Evolutionary conservation across 2,888 invertebrate genomes (phyloP).

Genomic region (Aporophyla lueneburgensis): DNA sequence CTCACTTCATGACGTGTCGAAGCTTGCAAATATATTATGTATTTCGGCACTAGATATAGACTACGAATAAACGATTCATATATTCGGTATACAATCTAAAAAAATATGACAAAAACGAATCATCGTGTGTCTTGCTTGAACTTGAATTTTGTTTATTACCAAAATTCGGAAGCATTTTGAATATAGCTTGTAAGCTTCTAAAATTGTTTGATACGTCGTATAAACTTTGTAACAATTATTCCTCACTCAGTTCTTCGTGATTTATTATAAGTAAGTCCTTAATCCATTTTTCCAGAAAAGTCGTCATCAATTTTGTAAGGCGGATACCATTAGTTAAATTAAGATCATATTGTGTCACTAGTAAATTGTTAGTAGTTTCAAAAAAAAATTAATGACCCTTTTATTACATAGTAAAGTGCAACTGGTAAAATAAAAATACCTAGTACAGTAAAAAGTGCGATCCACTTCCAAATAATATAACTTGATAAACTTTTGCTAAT

Average conservation of each 20-base stretch:
- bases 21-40: background rate
- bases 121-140: too few species aligned
- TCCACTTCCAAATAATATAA: constrained; percentile 15
- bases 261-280: too few species aligned
- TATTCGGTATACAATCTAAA: background rate
- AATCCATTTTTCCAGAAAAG: too few species aligned
- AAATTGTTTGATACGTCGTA: too few species aligned
- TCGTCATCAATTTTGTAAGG: background rate
- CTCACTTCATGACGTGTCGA: background rate
- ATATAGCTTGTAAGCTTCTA: too few species aligned
- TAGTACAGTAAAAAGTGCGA: background rate
- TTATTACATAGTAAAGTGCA: background rate
- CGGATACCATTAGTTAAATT: constrained; percentile 10
- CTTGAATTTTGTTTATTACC: too few species aligned
- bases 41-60: background rate
- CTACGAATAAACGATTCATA: background rate
- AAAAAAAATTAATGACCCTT: rapidly evolving
- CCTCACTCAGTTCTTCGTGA: too few species aligned
- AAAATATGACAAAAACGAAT: too few species aligned
- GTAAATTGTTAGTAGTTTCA: background rate
- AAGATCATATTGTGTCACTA: background rate
- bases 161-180: too few species aligned
- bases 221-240: too few species aligned
- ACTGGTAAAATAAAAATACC: background rate
- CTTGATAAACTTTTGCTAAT: background rate